Percentiles rank a stretch among this genome's conserved stretches.
These are phyloP conservation scores for Acrocyrtus sp. DNA, from an alignment of 2,888 invertebrate genomes.

Conservation along the genomic window DNA sequence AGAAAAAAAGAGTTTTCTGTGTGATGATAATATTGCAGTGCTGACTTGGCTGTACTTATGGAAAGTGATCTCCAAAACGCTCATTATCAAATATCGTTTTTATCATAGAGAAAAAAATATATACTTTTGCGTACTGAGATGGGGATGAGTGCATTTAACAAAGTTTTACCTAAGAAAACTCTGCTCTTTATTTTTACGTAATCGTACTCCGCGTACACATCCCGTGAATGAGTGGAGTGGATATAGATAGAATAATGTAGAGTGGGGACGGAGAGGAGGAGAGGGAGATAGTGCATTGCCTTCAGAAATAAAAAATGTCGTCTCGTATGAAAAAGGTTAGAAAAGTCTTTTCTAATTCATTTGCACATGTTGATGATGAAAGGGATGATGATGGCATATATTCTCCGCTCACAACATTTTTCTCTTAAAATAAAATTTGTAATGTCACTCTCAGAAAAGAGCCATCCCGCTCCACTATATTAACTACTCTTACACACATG, in stretches of 20 bases:
- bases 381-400: conserved; percentile 2
- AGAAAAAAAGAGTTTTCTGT: background rate
- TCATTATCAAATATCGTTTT: conserved; percentile 3
- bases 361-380: conserved; percentile 1
- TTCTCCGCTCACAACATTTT: too few species aligned
- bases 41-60: conserved; percentile 7
- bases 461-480: too few species aligned
- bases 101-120: background rate
- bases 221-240: too few species aligned
- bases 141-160: background rate
- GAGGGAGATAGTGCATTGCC: conserved; percentile 28
- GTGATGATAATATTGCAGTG: background rate
- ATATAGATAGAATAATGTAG: too few species aligned
- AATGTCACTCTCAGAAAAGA: too few species aligned
- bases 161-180: too few species aligned
- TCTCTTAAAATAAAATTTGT: too few species aligned
- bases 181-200: too few species aligned
- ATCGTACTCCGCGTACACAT: too few species aligned
- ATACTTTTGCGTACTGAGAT: background rate
- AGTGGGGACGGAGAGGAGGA: background rate
- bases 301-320: conserved; percentile 23
- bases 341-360: background rate
- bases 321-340: conserved; percentile 4
- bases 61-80: conserved; percentile 1
- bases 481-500: too few species aligned